Evolutionary conservation across 1,140 invertebrate species (phyloP), one percentile per base, ranked within the genome.

Genomic region (Idris sp.): DNA sequence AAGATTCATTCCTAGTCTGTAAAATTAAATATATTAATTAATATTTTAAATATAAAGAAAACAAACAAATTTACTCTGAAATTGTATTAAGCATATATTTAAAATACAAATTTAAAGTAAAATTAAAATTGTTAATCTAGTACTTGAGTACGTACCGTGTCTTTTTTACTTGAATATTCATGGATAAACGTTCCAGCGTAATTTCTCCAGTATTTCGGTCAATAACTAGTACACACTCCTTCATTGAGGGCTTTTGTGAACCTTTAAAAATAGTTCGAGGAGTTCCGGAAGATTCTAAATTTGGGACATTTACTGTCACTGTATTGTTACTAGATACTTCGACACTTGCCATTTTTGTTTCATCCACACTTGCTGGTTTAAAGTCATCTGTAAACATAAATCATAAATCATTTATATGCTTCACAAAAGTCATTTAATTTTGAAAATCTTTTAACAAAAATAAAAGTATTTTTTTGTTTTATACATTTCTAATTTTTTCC

Each of bases 171-270:
- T 95, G 94, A 79, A 98, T 95, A 88, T 95, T 97, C 74, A 93
- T 93, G 28, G 92, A 92, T 36, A 99, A 89, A 87, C 94, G 95
- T 87, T 99, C 97, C 56, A 99, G 86, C 10, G 94, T 97, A 73
- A 98, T 94, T 88, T 97, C 95, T 41, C 97, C 96, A 2, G 96
- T 98, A 31, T 90, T 89, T 83, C 93, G 92, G 86, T 98, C 96
- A 72, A 97, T 95, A 46, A 99, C 97, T 6, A 98, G 90, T 33
- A 99, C 95, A 89, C 97, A 99, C 89, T 98, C 97, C 89, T 97
- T 95, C 43, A 92, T 90, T 84, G 95, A 96, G 30, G 95, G 94
- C 81, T 93, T 91, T 81, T 97, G 94, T 79, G 95, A 95, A 35
- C 97, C 97, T 88, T 96, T 97, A 85, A 97, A 98, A 44, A 98